Conservation (phyloP, 2,888 invertebrate species). For the Drosophila austrosaltans region DNA sequence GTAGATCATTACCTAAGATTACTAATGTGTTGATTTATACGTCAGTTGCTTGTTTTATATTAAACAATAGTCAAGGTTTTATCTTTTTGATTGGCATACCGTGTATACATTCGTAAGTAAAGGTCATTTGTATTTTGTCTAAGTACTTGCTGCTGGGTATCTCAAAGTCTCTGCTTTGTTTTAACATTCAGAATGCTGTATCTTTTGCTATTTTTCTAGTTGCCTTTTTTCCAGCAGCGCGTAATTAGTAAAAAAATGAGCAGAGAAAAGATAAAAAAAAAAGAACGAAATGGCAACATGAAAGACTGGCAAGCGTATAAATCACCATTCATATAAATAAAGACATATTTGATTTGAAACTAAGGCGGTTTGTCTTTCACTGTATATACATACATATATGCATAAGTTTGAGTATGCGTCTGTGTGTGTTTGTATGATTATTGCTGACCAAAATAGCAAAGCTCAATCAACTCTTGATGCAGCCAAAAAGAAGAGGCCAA, state of each 20-base stretch:
- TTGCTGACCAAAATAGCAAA: conserved; percentile 50
- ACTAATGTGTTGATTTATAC: too few relatives aligned
- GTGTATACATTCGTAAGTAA: too few relatives aligned
- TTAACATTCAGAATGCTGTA: conserved; percentile 43
- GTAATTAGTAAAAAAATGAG: conserved; percentile 61
- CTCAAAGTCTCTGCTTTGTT: conserved; percentile 17
- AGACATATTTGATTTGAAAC: conserved; percentile 70
- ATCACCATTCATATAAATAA: conserved; percentile 73
- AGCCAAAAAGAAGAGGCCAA: conserved; percentile 21
- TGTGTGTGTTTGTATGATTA: conserved; percentile 1
- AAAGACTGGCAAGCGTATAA: conserved; percentile 66
- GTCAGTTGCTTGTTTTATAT: too few relatives aligned
- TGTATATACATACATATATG: not conserved
- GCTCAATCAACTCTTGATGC: conserved; percentile 66
- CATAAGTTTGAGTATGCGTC: not conserved
- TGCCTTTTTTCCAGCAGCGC: conserved; percentile 56
- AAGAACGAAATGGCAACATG: conserved; percentile 56
- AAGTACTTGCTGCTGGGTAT: not conserved
- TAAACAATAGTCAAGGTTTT: not conserved
- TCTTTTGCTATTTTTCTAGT: conserved; percentile 16
- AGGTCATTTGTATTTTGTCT: too few relatives aligned
- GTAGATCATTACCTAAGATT: too few relatives aligned
- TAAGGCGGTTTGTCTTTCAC: conserved; percentile 29
- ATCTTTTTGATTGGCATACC: too few relatives aligned
- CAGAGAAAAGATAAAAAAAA: conserved; percentile 48